These are phyloP conservation scores for Chanos chanos DNA, from an alignment of 2,797 vertebrate genomes.

Conservation along the genomic window DNA sequence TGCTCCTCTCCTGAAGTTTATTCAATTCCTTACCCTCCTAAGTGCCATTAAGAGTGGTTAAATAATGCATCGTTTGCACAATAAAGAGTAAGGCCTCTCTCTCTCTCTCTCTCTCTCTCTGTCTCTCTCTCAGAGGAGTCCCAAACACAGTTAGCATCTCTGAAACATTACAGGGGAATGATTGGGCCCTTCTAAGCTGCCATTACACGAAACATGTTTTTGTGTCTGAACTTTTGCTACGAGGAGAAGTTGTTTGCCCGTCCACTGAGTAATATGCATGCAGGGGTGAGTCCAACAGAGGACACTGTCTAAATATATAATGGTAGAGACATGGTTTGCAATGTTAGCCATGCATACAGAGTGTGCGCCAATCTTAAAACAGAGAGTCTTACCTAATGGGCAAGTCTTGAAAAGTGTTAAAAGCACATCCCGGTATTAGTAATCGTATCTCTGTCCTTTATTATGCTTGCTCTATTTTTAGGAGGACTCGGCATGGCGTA, in stretches of 20 bases:
- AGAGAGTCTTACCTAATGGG: constrained; percentile 15
- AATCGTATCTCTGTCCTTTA: no score
- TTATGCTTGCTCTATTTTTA: constrained; percentile 1
- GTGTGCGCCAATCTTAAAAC: no score
- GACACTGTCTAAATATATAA: constrained; percentile 19
- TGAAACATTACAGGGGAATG: constrained; percentile 52
- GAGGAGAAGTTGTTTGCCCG: no score
- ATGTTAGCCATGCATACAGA: no score
- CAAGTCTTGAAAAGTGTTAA: no score
- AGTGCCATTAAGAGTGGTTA: constrained; percentile 58
- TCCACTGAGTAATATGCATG: no score
- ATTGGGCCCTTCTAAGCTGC: no score
- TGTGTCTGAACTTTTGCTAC: background rate
- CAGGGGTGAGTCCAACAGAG: constrained; percentile 30
- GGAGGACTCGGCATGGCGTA: background rate
- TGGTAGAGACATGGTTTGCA: constrained; percentile 8
- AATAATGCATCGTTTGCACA: constrained; percentile 61
- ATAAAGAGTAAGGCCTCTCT: constrained; percentile 42
- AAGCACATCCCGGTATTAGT: no score
- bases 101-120: constrained; percentile 4
- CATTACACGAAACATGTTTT: background rate
- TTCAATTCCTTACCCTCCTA: constrained; percentile 53
- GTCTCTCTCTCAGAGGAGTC: constrained; percentile 43
- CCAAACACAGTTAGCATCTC: constrained; percentile 33
- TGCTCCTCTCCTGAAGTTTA: constrained; percentile 50